phyloP scores from a whole-genome alignment of 1,140 invertebrate genomes.

The Centruroides vittatus region DNA sequence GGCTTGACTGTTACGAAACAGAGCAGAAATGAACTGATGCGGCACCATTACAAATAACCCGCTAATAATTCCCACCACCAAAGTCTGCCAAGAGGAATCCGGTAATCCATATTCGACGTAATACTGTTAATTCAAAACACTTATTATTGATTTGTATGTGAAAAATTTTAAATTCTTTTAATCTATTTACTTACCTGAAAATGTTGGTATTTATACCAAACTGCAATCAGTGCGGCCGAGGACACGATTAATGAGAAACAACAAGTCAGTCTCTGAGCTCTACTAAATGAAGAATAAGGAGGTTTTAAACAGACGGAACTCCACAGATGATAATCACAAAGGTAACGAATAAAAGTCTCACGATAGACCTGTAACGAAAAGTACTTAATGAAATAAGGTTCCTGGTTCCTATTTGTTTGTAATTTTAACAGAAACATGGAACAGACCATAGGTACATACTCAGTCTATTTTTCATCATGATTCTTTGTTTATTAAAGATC shows the following conservation, averaged over 20 bases:
- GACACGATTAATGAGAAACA: constrained; percentile 4
- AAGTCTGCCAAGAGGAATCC: neutral
- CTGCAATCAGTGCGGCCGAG: neutral
- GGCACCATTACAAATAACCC: constrained; percentile 1
- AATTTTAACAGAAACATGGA: no score
- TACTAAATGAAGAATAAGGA: constrained; percentile 3
- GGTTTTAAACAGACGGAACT: constrained; percentile 1
- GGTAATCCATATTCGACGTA: neutral
- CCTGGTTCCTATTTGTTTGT: no score
- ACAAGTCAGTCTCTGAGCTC: constrained; percentile 6
- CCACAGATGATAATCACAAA: constrained; percentile 11
- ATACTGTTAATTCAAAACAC: neutral
- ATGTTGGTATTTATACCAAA: neutral
- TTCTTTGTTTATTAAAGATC: no score
- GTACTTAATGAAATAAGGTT: no score
- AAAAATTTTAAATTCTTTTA: neutral
- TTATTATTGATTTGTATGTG: neutral
- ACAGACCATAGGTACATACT: no score
- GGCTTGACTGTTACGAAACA: neutral
- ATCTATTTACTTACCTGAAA: neutral
- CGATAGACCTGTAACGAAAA: constrained; percentile 2
- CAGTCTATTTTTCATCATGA: no score
- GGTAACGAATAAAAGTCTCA: constrained; percentile 1
- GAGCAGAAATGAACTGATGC: neutral
- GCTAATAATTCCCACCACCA: neutral